Base-by-base conservation (phyloP, 2,113 vertebrate species). In the Chloropsis cyanopogon region DNA sequence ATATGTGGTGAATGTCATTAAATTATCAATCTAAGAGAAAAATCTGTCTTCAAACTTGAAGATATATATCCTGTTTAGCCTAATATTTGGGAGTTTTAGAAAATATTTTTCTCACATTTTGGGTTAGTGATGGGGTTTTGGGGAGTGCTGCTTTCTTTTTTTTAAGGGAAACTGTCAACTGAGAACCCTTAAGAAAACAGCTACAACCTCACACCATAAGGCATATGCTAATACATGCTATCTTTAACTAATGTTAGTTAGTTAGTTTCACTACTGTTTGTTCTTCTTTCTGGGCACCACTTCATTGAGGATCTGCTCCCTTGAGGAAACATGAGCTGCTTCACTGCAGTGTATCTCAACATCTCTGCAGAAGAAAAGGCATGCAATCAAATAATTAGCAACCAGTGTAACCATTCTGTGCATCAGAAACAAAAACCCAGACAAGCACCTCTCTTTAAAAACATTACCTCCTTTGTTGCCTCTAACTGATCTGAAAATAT, bases 331-430 rank as follows among this genome's bases (percentile, higher is more conserved):
- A 65, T 53, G 65, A 71, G 35, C 35, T 53, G 42, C 47, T 66
- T 82, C 69, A 63, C 37, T 29, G 41, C 35, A 47, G 31, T 4
- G 17, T 14, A 75, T 41, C 71, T 71, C 65, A 75, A 35, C 2
- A 47, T 46, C 82, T 64, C 72, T 54, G 53, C 59, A 83, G 49
- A 79, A 79, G 46, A 86, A 95, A 95, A 76, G 26, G 18, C 61
- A 70, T 8, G 53, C 23, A 69, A 76, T 90, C 72, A 97, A 95
- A 78, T 68, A 93, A 95, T 81, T 83, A 83, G 52, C 54, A 76
- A 16, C 68, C 56, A 78, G 46, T 4, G 2, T 25, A 86, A 81
- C 57, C 2, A 1, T 60, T 77, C 70, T 54, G 23, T 25, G 12
- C 26, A 69, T 42, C 66, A 78, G 23, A 69, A 66, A 79, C 72